These are phyloP conservation scores for Amazona guildingii DNA, from an alignment of 2,113 vertebrate genomes.

Conservation along the genomic window DNA sequence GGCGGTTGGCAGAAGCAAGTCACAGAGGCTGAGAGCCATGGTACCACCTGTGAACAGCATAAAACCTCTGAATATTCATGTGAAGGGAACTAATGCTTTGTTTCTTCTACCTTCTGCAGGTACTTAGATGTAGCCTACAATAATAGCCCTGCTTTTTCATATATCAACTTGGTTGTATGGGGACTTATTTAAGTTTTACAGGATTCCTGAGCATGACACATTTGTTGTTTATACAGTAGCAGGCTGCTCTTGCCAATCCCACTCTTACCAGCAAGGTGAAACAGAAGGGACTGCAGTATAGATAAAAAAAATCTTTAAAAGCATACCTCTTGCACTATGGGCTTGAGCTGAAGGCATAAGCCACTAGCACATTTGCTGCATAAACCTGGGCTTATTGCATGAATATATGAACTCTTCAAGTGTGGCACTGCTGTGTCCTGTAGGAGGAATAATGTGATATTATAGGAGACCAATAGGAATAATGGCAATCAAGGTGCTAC, in stretches of 20 bases:
- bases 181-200: neutral
- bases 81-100: neutral
- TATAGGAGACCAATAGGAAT: neutral
- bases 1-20: neutral
- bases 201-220: neutral
- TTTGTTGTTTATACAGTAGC: neutral
- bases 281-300: neutral
- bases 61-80: neutral
- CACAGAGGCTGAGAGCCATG: neutral
- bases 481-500: neutral
- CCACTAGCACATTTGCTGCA: neutral
- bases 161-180: neutral
- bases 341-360: neutral
- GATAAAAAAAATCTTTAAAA: neutral
- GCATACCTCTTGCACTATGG: neutral
- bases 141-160: neutral
- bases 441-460: neutral
- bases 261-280: neutral
- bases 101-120: neutral
- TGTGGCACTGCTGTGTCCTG: neutral
- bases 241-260: neutral
- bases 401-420: neutral
- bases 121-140: neutral
- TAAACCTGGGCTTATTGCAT: neutral
- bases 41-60: neutral